These are phyloP conservation scores for Streptopelia turtur DNA, from an alignment of 2,797 vertebrate species.

Conservation along the genomic window DNA sequence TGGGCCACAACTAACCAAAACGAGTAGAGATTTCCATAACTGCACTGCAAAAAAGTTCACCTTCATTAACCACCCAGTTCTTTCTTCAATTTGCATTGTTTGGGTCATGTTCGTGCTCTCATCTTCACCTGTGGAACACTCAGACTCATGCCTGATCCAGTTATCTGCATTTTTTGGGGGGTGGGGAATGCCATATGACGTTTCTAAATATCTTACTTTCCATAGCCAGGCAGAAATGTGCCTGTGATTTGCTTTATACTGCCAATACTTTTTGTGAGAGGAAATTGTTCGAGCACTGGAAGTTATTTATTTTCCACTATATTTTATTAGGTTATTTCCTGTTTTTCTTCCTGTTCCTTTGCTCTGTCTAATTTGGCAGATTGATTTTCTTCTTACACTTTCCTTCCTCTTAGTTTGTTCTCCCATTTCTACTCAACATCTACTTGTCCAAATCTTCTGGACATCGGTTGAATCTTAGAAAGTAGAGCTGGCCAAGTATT, in stretches of 20 bases:
- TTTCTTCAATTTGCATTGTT: neutral
- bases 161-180: neutral
- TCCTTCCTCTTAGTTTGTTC: slow-evolving; percentile 3
- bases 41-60: neutral
- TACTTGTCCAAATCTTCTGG: neutral
- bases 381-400: slow-evolving; percentile 64
- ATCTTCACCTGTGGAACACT: neutral
- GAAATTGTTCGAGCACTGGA: slow-evolving; percentile 68
- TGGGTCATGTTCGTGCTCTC: neutral
- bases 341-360: slow-evolving; percentile 71
- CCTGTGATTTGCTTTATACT: slow-evolving; percentile 27
- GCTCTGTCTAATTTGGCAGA: slow-evolving; percentile 68
- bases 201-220: slow-evolving; percentile 26
- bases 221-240: slow-evolving; percentile 22
- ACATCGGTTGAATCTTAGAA: neutral
- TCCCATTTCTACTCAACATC: neutral
- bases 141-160: neutral
- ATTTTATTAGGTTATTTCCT: slow-evolving; percentile 72
- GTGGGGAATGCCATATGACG: neutral
- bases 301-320: slow-evolving; percentile 70
- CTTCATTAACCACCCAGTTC: neutral
- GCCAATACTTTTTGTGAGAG: slow-evolving; percentile 53
- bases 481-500: neutral
- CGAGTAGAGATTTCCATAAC: neutral
- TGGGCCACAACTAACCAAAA: neutral